These are phyloP conservation scores for Hypercompe scribonia DNA, from an alignment of 2,888 invertebrate species.

Conservation along the genomic window DNA sequence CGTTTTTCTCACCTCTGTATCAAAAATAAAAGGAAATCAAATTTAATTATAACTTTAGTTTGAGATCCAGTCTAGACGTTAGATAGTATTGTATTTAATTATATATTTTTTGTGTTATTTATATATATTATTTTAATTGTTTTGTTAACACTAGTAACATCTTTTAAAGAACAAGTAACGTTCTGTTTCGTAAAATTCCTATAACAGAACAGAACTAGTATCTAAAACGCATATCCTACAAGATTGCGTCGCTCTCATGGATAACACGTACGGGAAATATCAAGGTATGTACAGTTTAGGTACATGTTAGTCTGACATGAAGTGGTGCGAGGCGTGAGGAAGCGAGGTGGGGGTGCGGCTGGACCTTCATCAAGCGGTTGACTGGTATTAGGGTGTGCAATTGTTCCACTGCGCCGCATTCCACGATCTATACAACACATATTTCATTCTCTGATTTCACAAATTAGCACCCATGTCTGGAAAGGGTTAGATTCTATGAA, in stretches of 20 bases:
- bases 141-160: not conserved
- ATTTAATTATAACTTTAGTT: not conserved
- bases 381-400: slow-evolving; percentile 84
- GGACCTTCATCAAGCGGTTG: slow-evolving; percentile 85
- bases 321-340: slow-evolving; percentile 50
- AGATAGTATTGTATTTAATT: no score
- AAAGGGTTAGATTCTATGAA: slow-evolving; percentile 53
- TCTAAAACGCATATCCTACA: not conserved
- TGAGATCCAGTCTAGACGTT: not conserved
- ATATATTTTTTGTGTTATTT: no score
- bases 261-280: slow-evolving; percentile 16
- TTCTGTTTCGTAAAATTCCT: not conserved
- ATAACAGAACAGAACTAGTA: not conserved
- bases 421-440: slow-evolving; percentile 75
- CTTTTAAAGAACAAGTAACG: not conserved
- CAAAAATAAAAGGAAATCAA: not conserved
- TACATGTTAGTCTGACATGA: slow-evolving; percentile 59
- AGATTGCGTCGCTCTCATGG: not conserved
- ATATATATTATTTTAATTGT: no score
- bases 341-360: slow-evolving; percentile 51
- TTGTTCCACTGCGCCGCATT: slow-evolving; percentile 82
- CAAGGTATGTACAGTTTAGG: slow-evolving; percentile 46
- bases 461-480: slow-evolving; percentile 76
- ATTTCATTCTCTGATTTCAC: slow-evolving; percentile 81
- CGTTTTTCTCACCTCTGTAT: not conserved